Conservation (phyloP, 2,113 vertebrate genomes). For the Tylochromis polylepis region DNA sequence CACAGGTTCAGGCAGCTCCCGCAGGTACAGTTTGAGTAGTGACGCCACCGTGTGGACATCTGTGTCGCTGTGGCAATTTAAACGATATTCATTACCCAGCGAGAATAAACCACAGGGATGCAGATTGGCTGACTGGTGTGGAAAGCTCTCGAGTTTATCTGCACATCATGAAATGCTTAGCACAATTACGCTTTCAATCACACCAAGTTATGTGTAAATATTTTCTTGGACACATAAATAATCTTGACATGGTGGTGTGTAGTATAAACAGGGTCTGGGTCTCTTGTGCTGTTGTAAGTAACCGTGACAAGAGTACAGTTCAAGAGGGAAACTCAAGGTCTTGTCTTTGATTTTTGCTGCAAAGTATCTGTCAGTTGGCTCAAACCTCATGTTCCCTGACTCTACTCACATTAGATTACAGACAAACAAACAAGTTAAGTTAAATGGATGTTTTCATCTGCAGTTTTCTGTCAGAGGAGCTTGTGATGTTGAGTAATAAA, state of each 20-base stretch:
- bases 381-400: neutral
- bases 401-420: neutral
- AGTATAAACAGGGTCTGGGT: neutral
- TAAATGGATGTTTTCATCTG: neutral
- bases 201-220: neutral
- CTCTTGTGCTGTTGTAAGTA: neutral
- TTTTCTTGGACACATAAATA: neutral
- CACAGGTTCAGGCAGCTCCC: constrained; percentile 90
- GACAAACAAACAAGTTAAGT: neutral
- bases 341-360: neutral
- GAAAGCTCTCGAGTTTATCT: neutral
- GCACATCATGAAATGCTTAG: neutral
- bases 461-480: neutral
- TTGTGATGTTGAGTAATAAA: constrained; percentile 39
- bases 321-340: neutral
- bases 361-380: neutral
- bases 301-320: neutral
- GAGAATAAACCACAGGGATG: neutral
- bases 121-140: neutral
- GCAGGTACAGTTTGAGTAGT: constrained; percentile 91
- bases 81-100: neutral
- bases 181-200: neutral
- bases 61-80: constrained; percentile 79
- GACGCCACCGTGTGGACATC: constrained; percentile 99
- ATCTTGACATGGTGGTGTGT: neutral